Conservation (phyloP, 2,888 invertebrate genomes). For the Creontiades dilutus region DNA sequence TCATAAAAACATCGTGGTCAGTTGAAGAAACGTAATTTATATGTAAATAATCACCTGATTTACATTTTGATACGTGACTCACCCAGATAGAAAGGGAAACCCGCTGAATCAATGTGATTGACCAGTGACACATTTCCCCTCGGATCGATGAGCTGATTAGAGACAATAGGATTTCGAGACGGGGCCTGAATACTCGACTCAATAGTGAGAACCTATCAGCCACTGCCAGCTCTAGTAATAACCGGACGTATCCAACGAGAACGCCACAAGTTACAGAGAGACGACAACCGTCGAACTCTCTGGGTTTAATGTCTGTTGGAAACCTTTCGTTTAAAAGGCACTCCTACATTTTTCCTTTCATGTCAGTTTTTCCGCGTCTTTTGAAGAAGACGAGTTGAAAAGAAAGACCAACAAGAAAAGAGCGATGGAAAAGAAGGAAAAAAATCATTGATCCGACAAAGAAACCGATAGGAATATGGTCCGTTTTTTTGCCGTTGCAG, state of each 20-base stretch:
- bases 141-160: constrained; percentile 34
- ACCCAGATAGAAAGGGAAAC: background rate
- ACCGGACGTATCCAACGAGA: no score
- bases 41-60: background rate
- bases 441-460: background rate
- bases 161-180: constrained; percentile 16
- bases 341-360: constrained; percentile 15
- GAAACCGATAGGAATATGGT: background rate
- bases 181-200: constrained; percentile 34
- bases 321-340: background rate
- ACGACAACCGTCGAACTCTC: background rate
- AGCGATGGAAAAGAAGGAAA: background rate
- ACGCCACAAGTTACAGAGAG: background rate
- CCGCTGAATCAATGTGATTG: constrained; percentile 5
- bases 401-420: background rate
- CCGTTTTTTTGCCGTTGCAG: background rate
- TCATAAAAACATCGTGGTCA: no score
- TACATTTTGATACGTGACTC: background rate
- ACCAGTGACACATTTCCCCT: constrained; percentile 29
- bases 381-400: background rate
- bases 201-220: background rate
- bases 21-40: no score
- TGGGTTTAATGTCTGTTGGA: background rate
- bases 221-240: background rate
- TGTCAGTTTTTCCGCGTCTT: background rate